These are phyloP conservation scores for Scaptodrosophila latifasciaeformis DNA, from an alignment of 2,888 invertebrate species.

Conservation along the genomic window DNA sequence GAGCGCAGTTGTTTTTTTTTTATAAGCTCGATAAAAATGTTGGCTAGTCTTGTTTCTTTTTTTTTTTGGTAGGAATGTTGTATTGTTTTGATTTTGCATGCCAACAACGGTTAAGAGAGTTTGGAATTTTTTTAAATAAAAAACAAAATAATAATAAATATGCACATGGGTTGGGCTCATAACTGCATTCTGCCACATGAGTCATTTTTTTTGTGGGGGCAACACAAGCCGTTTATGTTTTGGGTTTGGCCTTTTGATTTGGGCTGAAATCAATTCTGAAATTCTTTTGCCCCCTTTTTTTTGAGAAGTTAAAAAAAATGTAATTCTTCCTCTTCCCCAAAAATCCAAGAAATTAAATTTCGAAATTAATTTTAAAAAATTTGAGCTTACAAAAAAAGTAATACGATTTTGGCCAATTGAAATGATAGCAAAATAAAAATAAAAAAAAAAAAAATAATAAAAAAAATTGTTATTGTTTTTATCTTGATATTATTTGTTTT, in stretches of 20 bases:
- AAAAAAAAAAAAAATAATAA: background rate
- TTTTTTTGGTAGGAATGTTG: slow-evolving; percentile 47
- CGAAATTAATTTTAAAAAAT: too few species aligned
- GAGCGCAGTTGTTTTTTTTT: slow-evolving; percentile 20
- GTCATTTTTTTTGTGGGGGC: slow-evolving; percentile 23
- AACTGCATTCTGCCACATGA: slow-evolving; percentile 26
- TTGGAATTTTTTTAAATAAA: slow-evolving; percentile 49
- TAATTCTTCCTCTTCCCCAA: too few species aligned
- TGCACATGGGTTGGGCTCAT: too few species aligned
- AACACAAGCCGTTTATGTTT: background rate
- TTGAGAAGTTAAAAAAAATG: too few species aligned
- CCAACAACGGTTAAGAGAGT: background rate
- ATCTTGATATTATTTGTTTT: background rate
- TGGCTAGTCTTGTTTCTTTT: slow-evolving; percentile 42
- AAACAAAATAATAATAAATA: too few species aligned
- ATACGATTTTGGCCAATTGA: too few species aligned
- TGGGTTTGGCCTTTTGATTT: slow-evolving; percentile 43
- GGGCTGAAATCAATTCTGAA: slow-evolving; percentile 47
- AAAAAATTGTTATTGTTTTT: background rate
- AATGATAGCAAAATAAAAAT: too few species aligned
- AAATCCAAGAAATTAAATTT: too few species aligned
- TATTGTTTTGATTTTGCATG: background rate
- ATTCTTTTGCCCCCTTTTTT: slow-evolving; percentile 16
- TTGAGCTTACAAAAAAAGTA: too few species aligned
- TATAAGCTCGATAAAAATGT: slow-evolving; percentile 42